Base-by-base conservation (phyloP, 2,113 vertebrate genomes). In the Pseudorectes ferrugineus region DNA sequence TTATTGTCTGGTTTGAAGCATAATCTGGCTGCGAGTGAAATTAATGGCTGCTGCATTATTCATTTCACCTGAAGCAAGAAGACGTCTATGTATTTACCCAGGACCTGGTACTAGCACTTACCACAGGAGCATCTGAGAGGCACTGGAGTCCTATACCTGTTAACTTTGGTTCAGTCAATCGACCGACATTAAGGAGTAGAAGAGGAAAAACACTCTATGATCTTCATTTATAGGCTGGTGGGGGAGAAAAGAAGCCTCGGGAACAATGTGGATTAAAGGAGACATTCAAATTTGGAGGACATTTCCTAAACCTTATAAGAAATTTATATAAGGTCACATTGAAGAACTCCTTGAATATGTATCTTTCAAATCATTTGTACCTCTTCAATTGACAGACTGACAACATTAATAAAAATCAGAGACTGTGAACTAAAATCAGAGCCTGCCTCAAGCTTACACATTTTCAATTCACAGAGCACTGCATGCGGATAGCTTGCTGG, bases 371-470 rank as follows among this genome's bases (percentile, higher is more conserved):
- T 82, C 2, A 80, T 83, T 68, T 73, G 55, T 76, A 79, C 54
- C 26, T 93, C 74, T 70, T 22, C 76, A 88, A 61, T 70, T 94
- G 90, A 89, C 87, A 91, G 18, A 76, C 45, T 91, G 87, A 96
- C 87, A 94, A 76, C 63, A 88, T 82, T 89, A 92, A 95, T 95
- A 87, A 89, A 97, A 89, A 76, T 92, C 75, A 82, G 66, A 88
- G 75, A 16, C 89, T 85, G 33, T 76, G 58, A 94, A 85, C 58
- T 76, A 83, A 92, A 92, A 93, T 88, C 87, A 91, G 49, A 87
- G 15, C 8, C 49, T 93, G 45, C 38, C 55, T 76, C 46, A 79
- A 82, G 91, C 29, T 68, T 66, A 66, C 0, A 1, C 13, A 89
- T 79, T 89, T 89, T 79, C 74, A 70, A 24, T 95, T 89, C 85